phyloP scores from a whole-genome alignment of 2,797 vertebrate species.

The Psittacula derbiana region DNA sequence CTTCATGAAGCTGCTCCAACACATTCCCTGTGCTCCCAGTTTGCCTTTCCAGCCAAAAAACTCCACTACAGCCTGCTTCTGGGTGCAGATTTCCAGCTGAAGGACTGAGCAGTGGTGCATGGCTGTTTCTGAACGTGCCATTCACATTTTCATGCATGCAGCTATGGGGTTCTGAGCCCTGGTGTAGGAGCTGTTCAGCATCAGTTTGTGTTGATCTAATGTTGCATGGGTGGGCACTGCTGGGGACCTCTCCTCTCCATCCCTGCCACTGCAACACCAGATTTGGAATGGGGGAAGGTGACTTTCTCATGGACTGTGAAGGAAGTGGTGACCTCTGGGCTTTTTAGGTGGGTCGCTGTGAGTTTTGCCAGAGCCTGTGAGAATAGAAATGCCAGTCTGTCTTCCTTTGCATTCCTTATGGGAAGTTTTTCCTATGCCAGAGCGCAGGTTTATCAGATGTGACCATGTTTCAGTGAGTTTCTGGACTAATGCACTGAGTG shows the following conservation, averaged over 20 bases:
- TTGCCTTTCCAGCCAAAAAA: not conserved
- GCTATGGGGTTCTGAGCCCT: not conserved
- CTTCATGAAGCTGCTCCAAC: slow-evolving; percentile 19
- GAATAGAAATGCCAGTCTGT: not conserved
- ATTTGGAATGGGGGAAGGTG: not conserved
- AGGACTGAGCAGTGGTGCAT: not conserved
- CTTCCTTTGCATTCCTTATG: not conserved
- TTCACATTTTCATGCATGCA: not conserved
- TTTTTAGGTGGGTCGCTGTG: not conserved
- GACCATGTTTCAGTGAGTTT: slow-evolving; percentile 21
- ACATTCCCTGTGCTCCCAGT: not conserved
- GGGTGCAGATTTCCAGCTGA: not conserved
- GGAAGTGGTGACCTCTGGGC: not conserved
- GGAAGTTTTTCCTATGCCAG: not conserved
- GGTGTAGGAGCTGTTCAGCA: not conserved
- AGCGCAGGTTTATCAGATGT: not conserved
- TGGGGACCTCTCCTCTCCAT: fast-evolving
- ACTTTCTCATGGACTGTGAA: not conserved
- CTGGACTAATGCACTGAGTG: slow-evolving; percentile 32
- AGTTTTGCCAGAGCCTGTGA: not conserved
- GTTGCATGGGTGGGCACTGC: not conserved
- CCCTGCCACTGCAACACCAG: fast-evolving
- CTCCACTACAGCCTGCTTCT: not conserved
- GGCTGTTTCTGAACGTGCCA: not conserved
- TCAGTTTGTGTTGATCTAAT: not conserved